These are phyloP conservation scores for Addax nasomaculatus DNA, from an alignment of 2,113 vertebrate genomes.

Conservation along the genomic window DNA sequence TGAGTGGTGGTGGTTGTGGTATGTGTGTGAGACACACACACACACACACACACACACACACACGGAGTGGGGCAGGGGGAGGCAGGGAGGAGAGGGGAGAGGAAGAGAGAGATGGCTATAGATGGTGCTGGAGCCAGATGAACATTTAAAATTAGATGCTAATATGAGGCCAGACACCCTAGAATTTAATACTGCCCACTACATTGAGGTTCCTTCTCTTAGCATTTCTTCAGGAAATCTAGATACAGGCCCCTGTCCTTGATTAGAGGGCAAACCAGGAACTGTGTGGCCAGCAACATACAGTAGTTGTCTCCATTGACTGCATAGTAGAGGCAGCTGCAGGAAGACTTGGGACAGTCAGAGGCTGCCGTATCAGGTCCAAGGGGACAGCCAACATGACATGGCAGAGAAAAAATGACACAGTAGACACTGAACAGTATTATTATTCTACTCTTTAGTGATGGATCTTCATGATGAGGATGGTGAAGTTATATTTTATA, in stretches of 20 bases:
- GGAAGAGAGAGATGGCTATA: not conserved
- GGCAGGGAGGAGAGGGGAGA: not conserved
- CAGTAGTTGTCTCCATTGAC: not conserved
- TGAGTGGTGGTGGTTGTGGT: not conserved
- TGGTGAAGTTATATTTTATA: not conserved
- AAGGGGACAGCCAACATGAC: not conserved
- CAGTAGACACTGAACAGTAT: not conserved
- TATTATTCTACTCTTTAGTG: not conserved
- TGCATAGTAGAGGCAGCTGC: not conserved
- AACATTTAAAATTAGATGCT: not conserved
- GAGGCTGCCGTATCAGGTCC: not conserved
- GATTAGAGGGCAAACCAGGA: not conserved
- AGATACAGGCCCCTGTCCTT: not conserved
- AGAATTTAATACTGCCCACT: not conserved
- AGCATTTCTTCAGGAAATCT: not conserved
- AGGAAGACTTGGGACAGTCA: not conserved
- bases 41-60: not conserved
- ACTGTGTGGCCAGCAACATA: not conserved
- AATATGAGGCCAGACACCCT: not conserved
- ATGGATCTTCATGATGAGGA: not conserved
- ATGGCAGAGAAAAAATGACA: not conserved
- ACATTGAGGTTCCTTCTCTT: slow-evolving; percentile 9
- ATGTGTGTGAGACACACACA: not conserved
- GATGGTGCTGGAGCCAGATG: not conserved
- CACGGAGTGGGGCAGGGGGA: rapidly evolving